A percentile compares a stretch with the other conserved stretches of the same genome.
These are phyloP conservation scores for Chionomys nivalis DNA, from an alignment of 2,113 vertebrate genomes.

Conservation along the genomic window DNA sequence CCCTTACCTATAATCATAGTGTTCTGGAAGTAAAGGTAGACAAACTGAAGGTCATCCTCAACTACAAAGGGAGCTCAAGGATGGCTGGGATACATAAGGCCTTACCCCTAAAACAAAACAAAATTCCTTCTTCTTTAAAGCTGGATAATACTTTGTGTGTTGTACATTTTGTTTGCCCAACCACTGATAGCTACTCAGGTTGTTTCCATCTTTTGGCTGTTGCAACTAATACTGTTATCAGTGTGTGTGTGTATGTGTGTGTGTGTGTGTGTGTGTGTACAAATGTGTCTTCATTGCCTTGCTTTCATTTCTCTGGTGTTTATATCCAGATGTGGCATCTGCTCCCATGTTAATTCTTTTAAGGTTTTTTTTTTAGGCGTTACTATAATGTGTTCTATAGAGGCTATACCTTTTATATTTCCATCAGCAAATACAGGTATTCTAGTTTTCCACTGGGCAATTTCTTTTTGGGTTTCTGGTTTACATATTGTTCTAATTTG, in stretches of 20 bases:
- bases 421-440: background rate
- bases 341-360: background rate
- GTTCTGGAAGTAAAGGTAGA: background rate
- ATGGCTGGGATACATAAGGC: background rate
- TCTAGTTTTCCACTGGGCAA: background rate
- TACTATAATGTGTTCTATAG: background rate
- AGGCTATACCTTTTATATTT: background rate
- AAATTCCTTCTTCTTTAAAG: background rate
- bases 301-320: background rate
- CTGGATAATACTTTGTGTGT: background rate
- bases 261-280: too few relatives aligned
- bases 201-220: background rate
- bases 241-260: too few relatives aligned
- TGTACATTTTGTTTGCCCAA: background rate
- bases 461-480: background rate
- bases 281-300: background rate
- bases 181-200: background rate
- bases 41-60: background rate
- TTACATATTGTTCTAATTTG: background rate
- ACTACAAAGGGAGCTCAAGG: background rate
- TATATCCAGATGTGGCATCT: background rate
- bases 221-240: background rate
- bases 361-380: background rate
- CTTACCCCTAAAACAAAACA: background rate
- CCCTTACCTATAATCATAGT: background rate